These are phyloP conservation scores for Cossypha polioptera DNA, from an alignment of 2,797 vertebrate genomes.

Conservation along the genomic window DNA sequence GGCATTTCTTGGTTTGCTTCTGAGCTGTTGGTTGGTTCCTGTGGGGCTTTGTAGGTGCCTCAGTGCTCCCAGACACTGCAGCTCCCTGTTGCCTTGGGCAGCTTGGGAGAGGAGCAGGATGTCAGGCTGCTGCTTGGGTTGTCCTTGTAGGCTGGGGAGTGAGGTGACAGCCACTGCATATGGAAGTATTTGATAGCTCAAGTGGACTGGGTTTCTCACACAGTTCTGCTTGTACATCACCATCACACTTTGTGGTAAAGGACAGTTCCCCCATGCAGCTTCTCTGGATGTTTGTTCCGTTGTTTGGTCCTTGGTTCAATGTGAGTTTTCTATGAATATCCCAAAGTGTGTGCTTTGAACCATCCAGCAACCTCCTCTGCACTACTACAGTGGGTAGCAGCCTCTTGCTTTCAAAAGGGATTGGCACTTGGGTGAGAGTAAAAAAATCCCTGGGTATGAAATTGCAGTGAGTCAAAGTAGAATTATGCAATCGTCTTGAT, in stretches of 20 bases:
- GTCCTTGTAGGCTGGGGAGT: neutral
- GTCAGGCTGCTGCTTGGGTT: neutral
- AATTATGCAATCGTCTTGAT: slow-evolving; percentile 36
- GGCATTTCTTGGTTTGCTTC: neutral
- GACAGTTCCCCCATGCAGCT: fast-evolving
- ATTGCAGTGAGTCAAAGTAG: slow-evolving; percentile 33
- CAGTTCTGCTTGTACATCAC: neutral
- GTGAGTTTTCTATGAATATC: neutral
- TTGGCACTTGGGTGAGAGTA: neutral
- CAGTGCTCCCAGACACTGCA: fast-evolving
- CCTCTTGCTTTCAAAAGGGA: neutral
- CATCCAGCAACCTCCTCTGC: neutral
- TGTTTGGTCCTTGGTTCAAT: neutral
- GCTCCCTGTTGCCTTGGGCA: neutral
- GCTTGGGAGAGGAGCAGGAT: neutral
- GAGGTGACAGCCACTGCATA: neutral
- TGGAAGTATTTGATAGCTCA: neutral
- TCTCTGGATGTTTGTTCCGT: neutral
- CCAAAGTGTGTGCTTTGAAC: neutral
- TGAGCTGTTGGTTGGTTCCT: neutral
- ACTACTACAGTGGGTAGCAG: neutral
- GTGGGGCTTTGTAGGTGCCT: fast-evolving
- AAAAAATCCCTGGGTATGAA: slow-evolving; percentile 25
- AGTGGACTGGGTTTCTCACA: neutral
- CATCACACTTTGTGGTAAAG: neutral